phyloP scores from a whole-genome alignment of 2,113 vertebrate genomes.

The Lonchura striata region DNA sequence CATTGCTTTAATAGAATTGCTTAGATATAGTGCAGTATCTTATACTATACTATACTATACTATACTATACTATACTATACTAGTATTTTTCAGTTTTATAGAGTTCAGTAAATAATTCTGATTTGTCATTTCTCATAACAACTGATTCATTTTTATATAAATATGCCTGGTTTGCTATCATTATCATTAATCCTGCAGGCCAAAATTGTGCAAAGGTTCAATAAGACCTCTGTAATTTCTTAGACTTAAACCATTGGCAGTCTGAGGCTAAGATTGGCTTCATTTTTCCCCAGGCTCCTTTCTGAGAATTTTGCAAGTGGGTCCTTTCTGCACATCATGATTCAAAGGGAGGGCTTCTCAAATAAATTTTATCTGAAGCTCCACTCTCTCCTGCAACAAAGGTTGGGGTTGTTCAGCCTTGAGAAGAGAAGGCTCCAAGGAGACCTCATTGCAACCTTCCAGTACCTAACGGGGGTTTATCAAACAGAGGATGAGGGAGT shows the following conservation, averaged over 20 bases:
- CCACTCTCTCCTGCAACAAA: background rate
- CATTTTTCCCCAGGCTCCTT: background rate
- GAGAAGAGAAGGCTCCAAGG: background rate
- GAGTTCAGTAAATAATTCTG: background rate
- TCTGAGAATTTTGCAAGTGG: background rate
- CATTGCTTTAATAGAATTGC: background rate
- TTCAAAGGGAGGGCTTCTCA: background rate
- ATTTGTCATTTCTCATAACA: background rate
- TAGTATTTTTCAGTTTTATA: background rate
- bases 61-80: background rate
- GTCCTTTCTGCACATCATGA: background rate
- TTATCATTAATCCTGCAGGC: background rate
- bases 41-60: background rate
- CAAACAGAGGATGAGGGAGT: background rate
- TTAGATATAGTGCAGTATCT: background rate
- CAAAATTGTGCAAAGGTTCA: background rate
- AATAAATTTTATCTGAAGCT: background rate
- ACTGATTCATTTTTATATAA: background rate
- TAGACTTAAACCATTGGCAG: background rate
- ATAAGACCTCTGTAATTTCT: background rate
- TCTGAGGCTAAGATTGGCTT: background rate
- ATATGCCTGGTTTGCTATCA: background rate
- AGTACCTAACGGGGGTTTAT: background rate
- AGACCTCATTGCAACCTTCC: background rate
- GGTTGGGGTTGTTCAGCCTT: background rate